A percentile compares a stretch with the other conserved stretches of the same genome.
Conservation (phyloP, 2,797 vertebrate species). For the Orestias chungarensis region DNA sequence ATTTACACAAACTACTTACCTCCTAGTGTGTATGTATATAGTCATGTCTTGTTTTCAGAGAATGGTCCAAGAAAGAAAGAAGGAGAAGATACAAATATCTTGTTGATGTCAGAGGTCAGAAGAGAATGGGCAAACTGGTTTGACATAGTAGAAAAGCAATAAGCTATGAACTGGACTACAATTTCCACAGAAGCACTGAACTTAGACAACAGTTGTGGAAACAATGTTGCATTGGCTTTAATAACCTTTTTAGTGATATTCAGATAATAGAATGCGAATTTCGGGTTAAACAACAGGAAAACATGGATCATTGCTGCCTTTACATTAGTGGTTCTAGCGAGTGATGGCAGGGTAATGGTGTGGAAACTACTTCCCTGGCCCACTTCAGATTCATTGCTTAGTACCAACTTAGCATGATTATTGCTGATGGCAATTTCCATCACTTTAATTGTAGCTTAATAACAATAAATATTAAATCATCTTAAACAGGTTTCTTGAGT, state of each 20-base stretch:
- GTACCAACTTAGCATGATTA: not conserved
- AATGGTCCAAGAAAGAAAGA: too few species aligned
- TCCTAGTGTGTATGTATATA: too few species aligned
- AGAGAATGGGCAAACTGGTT: not conserved
- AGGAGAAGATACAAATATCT: too few species aligned
- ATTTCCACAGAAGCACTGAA: not conserved
- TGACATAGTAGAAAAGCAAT: too few species aligned
- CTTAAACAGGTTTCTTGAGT: not conserved
- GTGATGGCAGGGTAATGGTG: not conserved
- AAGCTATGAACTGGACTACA: too few species aligned
- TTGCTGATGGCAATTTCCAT: not conserved
- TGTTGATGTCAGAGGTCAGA: too few species aligned
- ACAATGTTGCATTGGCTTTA: not conserved
- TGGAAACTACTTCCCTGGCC: not conserved
- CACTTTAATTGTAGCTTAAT: not conserved
- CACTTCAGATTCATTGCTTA: not conserved
- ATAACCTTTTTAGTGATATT: not conserved
- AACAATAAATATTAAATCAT: too few species aligned
- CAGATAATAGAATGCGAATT: not conserved
- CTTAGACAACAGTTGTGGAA: not conserved
- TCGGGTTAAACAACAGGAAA: not conserved
- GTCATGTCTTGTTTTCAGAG: too few species aligned
- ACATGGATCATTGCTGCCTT: not conserved
- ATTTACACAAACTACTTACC: not conserved
- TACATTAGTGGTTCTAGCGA: not conserved